phyloP scores from a whole-genome alignment of 2,797 vertebrate species.

The Siniperca scherzeri region DNA sequence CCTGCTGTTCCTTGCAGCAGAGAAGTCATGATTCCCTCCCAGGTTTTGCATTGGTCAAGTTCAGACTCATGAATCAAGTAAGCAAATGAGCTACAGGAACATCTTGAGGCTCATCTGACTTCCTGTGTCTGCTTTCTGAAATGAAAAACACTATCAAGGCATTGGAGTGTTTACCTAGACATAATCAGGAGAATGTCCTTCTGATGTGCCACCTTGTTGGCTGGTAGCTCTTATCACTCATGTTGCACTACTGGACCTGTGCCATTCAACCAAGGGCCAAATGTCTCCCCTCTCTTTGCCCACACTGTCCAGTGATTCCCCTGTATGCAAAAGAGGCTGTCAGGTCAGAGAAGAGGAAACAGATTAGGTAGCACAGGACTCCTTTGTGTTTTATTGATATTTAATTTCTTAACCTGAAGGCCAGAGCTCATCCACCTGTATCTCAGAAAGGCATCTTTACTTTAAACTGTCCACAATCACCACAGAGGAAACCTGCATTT shows the following conservation, averaged over 20 bases:
- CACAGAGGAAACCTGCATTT: neutral
- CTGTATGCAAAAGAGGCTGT: constrained; percentile 27
- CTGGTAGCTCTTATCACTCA: constrained; percentile 16
- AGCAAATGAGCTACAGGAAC: constrained; percentile 18
- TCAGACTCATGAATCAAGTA: neutral
- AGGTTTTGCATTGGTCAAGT: constrained; percentile 24
- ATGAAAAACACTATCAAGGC: neutral
- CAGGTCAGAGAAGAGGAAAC: constrained; percentile 16
- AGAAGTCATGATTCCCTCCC: neutral
- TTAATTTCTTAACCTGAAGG: neutral
- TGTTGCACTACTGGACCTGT: constrained; percentile 25
- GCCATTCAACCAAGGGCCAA: constrained; percentile 27
- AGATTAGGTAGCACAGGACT: neutral
- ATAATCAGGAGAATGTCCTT: constrained; percentile 14
- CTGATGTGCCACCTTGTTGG: constrained; percentile 9
- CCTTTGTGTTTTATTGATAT: constrained; percentile 7
- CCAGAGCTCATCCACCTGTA: neutral
- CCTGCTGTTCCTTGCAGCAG: neutral
- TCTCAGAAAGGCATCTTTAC: neutral
- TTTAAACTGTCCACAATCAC: neutral
- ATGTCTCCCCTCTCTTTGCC: constrained; percentile 33
- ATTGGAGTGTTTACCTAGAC: neutral
- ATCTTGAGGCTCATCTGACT: neutral
- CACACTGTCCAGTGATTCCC: constrained; percentile 17
- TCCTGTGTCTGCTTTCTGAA: constrained; percentile 19